Evolutionary conservation across 2,888 invertebrate species (phyloP).

Genomic region (Ornithoptera alexandrae): DNA sequence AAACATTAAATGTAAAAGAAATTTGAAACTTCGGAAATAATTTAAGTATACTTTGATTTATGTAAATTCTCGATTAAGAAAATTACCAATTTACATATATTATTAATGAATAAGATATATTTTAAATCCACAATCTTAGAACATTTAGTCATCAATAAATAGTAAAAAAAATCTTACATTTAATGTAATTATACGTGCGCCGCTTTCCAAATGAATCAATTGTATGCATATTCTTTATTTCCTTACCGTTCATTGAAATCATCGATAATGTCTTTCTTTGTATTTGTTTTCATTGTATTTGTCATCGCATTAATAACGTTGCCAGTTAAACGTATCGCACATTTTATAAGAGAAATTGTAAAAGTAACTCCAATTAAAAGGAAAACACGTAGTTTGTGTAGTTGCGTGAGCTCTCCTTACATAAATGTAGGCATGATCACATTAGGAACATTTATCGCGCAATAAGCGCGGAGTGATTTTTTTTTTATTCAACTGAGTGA

Average conservation of each 20-base stretch:
- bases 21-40: too few relatives aligned
- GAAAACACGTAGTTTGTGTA: slow-evolving; percentile 4
- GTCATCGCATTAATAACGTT: background rate
- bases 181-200: background rate
- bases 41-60: too few relatives aligned
- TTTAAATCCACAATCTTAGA: background rate
- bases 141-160: background rate
- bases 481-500: background rate
- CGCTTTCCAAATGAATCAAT: slow-evolving; percentile 9
- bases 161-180: background rate
- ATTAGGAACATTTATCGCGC: slow-evolving; percentile 19
- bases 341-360: background rate
- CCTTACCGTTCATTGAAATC: slow-evolving; percentile 9
- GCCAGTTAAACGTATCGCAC: background rate
- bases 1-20: too few relatives aligned
- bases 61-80: too few relatives aligned
- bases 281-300: background rate
- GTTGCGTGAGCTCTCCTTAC: slow-evolving; percentile 21
- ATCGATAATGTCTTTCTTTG: slow-evolving; percentile 4
- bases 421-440: background rate
- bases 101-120: background rate
- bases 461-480: slow-evolving; percentile 14
- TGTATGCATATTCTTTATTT: slow-evolving; percentile 18
- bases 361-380: background rate
- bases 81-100: too few relatives aligned